phyloP scores from a whole-genome alignment of 2,888 invertebrate species.

The Linyphia triangularis region DNA sequence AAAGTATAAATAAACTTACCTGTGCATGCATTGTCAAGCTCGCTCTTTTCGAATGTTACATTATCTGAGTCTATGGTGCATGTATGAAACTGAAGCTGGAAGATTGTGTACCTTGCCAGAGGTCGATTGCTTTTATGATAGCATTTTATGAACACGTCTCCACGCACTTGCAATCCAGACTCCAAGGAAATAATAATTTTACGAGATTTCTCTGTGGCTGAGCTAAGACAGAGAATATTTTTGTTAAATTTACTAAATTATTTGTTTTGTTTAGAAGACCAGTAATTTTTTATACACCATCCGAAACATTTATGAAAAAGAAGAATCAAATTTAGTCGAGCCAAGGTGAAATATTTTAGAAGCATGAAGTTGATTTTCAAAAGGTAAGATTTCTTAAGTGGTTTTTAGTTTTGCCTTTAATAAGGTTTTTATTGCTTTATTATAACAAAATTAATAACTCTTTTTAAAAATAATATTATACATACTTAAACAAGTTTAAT shows the following conservation, averaged over 20 bases:
- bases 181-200: slow-evolving; percentile 85
- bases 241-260: neutral
- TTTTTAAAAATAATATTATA: too few species aligned
- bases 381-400: too few species aligned
- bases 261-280: neutral
- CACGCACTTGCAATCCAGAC: slow-evolving; percentile 88
- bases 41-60: slow-evolving; percentile 90
- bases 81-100: slow-evolving; percentile 95
- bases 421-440: too few species aligned
- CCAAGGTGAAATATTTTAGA: too few species aligned
- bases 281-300: too few species aligned
- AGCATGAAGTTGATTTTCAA: too few species aligned
- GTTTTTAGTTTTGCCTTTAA: too few species aligned
- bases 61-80: slow-evolving; percentile 93
- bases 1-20: slow-evolving; percentile 82
- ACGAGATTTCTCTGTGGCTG: slow-evolving; percentile 65
- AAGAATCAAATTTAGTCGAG: too few species aligned
- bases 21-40: slow-evolving; percentile 90
- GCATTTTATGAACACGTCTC: slow-evolving; percentile 94
- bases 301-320: too few species aligned
- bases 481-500: too few species aligned
- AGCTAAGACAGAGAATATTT: slow-evolving; percentile 46
- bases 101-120: slow-evolving; percentile 85
- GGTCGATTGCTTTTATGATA: slow-evolving; percentile 84
- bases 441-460: too few species aligned